These are phyloP conservation scores for Physella acuta DNA, from an alignment of 1,140 invertebrate genomes.

Conservation along the genomic window DNA sequence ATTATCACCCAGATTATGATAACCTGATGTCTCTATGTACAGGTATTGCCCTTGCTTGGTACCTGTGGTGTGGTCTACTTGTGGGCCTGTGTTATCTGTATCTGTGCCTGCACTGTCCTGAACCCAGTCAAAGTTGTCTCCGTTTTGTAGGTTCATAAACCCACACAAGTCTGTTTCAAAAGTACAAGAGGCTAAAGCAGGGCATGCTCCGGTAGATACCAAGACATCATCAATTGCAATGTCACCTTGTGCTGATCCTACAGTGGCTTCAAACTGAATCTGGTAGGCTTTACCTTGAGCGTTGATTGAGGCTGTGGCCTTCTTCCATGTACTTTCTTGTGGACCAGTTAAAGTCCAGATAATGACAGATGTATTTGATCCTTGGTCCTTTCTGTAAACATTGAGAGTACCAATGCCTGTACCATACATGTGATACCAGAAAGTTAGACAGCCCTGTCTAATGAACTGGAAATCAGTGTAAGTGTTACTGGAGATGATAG, in stretches of 20 bases:
- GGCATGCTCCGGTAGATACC: slow-evolving; percentile 30
- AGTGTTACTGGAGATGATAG: slow-evolving; percentile 40
- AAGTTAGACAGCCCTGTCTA: slow-evolving; percentile 21
- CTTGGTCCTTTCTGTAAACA: slow-evolving; percentile 38
- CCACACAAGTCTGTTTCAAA: slow-evolving; percentile 44
- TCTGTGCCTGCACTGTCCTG: slow-evolving; percentile 37
- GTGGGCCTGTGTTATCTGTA: slow-evolving; percentile 44
- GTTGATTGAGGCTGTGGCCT: slow-evolving; percentile 6
- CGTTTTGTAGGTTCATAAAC: slow-evolving; percentile 41
- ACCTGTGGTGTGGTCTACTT: slow-evolving; percentile 43
- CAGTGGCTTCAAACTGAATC: slow-evolving; percentile 41
- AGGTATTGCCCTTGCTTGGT: slow-evolving; percentile 48
- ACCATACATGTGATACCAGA: slow-evolving; percentile 78
- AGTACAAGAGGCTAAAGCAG: slow-evolving; percentile 36
- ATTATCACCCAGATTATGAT: slow-evolving; percentile 30
- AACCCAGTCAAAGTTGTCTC: slow-evolving; percentile 50
- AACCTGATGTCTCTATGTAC: slow-evolving; percentile 51
- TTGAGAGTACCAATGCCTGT: slow-evolving; percentile 46
- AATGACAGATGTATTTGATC: slow-evolving; percentile 1
- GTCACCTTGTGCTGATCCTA: slow-evolving; percentile 43
- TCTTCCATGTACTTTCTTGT: slow-evolving; percentile 21
- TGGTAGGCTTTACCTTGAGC: slow-evolving; percentile 20
- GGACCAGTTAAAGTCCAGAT: slow-evolving; percentile 15
- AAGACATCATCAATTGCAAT: slow-evolving; percentile 54
- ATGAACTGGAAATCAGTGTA: slow-evolving; percentile 29